Percentiles rank a stretch among this genome's conserved stretches.
phyloP scores from a whole-genome alignment of 2,888 invertebrate species.

The Meta bourneti region DNA sequence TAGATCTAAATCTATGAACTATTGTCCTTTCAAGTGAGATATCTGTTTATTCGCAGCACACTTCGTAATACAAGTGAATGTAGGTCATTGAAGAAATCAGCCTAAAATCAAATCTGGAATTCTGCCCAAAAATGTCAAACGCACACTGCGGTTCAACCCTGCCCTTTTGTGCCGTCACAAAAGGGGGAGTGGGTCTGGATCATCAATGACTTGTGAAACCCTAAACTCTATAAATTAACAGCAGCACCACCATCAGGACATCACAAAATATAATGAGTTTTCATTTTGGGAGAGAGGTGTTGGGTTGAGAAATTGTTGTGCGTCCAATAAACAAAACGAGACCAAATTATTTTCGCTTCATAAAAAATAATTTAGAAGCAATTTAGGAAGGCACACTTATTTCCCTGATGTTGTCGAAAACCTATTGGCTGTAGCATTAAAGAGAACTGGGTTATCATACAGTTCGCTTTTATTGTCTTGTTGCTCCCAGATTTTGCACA shows the following conservation, averaged over 20 bases:
- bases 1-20: background rate
- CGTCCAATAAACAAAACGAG: slow-evolving; percentile 16
- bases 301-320: slow-evolving; percentile 4
- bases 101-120: slow-evolving; percentile 49
- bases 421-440: no score
- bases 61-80: slow-evolving; percentile 10
- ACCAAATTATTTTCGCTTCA: background rate
- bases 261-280: slow-evolving; percentile 1
- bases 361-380: no score
- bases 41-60: slow-evolving; percentile 42
- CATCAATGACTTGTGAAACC: slow-evolving; percentile 40
- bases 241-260: background rate
- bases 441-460: no score
- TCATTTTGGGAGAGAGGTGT: slow-evolving; percentile 18
- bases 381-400: no score
- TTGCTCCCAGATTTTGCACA: no score
- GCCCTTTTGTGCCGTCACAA: slow-evolving; percentile 58
- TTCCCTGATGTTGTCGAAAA: no score
- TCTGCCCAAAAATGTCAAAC: slow-evolving; percentile 67
- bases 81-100: slow-evolving; percentile 54
- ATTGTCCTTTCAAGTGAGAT: background rate
- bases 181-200: slow-evolving; percentile 46
- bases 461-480: no score
- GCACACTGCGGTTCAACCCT: slow-evolving; percentile 52
- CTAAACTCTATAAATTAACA: slow-evolving; percentile 54